Conservation (phyloP, 2,888 invertebrate species). For the Mythimna lalbum region DNA sequence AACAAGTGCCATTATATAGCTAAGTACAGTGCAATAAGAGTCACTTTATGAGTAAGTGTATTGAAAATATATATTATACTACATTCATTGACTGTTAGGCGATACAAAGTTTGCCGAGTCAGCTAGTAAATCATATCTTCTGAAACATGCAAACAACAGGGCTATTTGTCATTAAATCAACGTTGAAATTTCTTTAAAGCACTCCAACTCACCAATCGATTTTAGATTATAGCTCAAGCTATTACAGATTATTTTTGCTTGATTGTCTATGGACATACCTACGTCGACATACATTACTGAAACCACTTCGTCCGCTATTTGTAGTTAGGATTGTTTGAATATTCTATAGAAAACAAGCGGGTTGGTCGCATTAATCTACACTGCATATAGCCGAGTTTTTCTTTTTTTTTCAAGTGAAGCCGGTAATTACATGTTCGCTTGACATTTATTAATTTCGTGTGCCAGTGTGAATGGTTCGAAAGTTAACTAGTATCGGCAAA, state of each 20-base stretch:
- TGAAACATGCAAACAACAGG: slow-evolving; percentile 37
- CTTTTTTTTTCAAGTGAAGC: neutral
- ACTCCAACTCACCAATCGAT: slow-evolving; percentile 21
- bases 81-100: no score
- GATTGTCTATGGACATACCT: slow-evolving; percentile 19
- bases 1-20: no score
- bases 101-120: no score
- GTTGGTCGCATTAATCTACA: slow-evolving; percentile 21
- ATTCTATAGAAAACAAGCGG: slow-evolving; percentile 63
- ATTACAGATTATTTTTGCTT: slow-evolving; percentile 36
- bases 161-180: slow-evolving; percentile 8
- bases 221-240: slow-evolving; percentile 13
- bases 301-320: slow-evolving; percentile 59
- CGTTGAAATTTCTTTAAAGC: slow-evolving; percentile 21
- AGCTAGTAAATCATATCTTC: no score
- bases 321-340: slow-evolving; percentile 65
- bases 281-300: slow-evolving; percentile 61
- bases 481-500: slow-evolving; percentile 13
- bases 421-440: slow-evolving; percentile 7
- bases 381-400: slow-evolving; percentile 8
- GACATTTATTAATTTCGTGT: slow-evolving; percentile 18
- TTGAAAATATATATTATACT: no score
- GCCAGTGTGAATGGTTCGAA: slow-evolving; percentile 2
- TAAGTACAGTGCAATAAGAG: no score
- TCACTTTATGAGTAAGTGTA: no score